Evolutionary conservation across 2,113 vertebrate genomes (phyloP), one percentile per base, ranked within the genome.

Genomic region (Shinisaurus crocodilurus): DNA sequence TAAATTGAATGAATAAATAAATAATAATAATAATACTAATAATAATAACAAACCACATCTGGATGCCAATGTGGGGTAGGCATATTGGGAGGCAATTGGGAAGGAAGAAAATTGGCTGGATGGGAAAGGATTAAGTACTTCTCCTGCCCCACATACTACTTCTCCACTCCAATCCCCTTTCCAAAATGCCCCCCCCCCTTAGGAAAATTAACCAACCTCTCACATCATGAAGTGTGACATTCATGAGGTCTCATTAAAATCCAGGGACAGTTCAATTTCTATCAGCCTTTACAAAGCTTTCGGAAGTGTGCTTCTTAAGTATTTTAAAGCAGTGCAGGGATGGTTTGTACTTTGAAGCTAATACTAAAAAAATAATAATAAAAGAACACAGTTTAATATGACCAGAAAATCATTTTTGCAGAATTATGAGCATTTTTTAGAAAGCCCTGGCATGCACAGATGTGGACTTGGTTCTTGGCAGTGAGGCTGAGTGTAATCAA

Each of bases 401-500:
- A 48, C 45, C 2, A 37, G 32, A 40, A 85, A 84, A 80, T 70
- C 37, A 54, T 63, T 57, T 40, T 85, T 40, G 20, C 7, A 50
- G 63, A 76, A 79, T 1, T 27, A 18, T 63, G n/a, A 70, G 23
- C 3, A 2, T 20, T 77, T 77, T 85, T 67, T 77, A 16, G 37
- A 74, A 83, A 89, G 32, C 69, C 23, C 8, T 45, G 25, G 12
- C 67, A 48, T 74, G n/a, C 60, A 10, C n/a, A 70, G 82, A 85
- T 85, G 60, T 79, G 40, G 57, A 75, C 37, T 65, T 40, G 25
- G 29, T 18, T 20, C 25, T 63, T 74, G 84, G 89, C 54, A 76
- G 76, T 84, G 29, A 91, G 76, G 50, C 37, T 81, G 84, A 23
- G 92, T 87, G 45, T 79, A 20, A 76, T 89, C 87, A 65, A 92